A percentile compares a stretch with the other conserved stretches of the same genome.
Conservation (phyloP, 2,797 vertebrate genomes). For the Lycodopsis pacificus region DNA sequence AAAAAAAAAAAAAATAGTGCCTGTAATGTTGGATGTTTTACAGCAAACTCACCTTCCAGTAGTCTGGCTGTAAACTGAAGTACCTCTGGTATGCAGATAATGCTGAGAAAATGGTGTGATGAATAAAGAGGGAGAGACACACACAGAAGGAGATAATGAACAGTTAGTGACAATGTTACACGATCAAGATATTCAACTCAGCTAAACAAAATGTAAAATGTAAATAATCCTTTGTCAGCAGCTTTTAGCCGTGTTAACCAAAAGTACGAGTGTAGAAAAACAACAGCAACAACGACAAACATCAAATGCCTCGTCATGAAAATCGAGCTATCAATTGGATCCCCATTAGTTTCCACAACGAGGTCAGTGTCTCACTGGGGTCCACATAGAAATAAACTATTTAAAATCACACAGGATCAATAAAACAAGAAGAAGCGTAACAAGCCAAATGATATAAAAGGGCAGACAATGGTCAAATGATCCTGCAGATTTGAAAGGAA, state of each 20-base stretch:
- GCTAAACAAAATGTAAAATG: neutral
- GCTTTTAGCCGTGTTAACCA: conserved; percentile 6
- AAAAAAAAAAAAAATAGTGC: neutral
- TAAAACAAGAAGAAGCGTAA: neutral
- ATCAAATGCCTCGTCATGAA: neutral
- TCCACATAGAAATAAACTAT: neutral
- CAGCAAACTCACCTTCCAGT: conserved; percentile 93
- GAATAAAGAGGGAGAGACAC: conserved; percentile 43
- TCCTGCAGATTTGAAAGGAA: neutral
- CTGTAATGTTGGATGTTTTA: neutral
- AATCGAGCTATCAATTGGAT: neutral
- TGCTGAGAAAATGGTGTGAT: conserved; percentile 84
- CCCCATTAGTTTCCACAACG: neutral
- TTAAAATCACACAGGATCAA: neutral
- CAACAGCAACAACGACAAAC: neutral
- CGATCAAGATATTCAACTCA: conserved; percentile 10
- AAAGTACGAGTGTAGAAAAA: neutral
- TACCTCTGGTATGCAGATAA: conserved; percentile 99
- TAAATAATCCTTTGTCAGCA: neutral
- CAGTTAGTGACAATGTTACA: conserved; percentile 17
- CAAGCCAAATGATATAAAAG: neutral
- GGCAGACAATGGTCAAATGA: neutral
- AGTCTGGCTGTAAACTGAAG: conserved; percentile 99
- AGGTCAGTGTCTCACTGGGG: neutral
- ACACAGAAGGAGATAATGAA: neutral